Evolutionary conservation across 2,888 invertebrate species (phyloP).

Genomic region (Conus canariensis): DNA sequence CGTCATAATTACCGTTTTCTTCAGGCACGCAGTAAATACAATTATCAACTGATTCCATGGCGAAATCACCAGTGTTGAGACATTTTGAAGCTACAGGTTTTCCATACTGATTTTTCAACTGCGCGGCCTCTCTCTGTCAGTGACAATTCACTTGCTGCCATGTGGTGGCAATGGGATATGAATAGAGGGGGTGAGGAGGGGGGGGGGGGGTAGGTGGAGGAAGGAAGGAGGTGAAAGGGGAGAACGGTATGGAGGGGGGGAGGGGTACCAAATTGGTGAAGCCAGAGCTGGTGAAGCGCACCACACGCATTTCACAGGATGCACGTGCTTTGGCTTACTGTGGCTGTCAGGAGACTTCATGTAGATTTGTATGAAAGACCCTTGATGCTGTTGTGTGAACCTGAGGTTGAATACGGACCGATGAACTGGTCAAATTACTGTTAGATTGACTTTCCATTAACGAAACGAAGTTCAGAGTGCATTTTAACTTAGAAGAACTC

Average conservation of each 20-base stretch:
- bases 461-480: too few relatives aligned
- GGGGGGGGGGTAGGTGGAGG: neutral
- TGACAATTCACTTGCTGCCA: slow-evolving; percentile 23
- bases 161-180: neutral
- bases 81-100: too few relatives aligned
- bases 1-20: neutral
- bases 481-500: too few relatives aligned
- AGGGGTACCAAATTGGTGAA: neutral
- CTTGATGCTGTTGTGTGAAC: too few relatives aligned
- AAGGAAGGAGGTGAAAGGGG: neutral
- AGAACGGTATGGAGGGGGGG: neutral
- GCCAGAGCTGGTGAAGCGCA: neutral
- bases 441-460: too few relatives aligned
- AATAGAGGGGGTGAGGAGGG: neutral
- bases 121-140: neutral
- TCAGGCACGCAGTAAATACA: too few relatives aligned
- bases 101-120: neutral
- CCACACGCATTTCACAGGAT: neutral
- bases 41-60: too few relatives aligned
- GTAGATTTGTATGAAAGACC: too few relatives aligned
- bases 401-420: too few relatives aligned
- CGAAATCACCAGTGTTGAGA: too few relatives aligned
- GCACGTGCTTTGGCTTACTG: neutral
- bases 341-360: too few relatives aligned
- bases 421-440: too few relatives aligned